These are phyloP conservation scores for Phymastichus coffea DNA, from an alignment of 1,140 invertebrate species.

Conservation along the genomic window DNA sequence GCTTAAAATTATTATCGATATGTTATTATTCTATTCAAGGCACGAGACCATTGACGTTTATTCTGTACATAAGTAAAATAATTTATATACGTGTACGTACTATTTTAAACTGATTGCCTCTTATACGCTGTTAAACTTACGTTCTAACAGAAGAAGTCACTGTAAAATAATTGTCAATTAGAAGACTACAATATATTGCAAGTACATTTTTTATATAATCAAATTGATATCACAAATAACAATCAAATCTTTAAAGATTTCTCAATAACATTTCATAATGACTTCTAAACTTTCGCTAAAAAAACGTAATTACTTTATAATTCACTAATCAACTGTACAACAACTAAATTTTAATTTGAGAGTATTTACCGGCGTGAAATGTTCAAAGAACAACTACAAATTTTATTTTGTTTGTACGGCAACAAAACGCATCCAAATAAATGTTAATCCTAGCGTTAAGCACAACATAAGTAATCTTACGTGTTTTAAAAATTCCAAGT, in stretches of 20 bases:
- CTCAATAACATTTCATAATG: not conserved
- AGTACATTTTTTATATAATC: slow-evolving; percentile 14
- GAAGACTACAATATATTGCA: slow-evolving; percentile 23
- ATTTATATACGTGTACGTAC: no score
- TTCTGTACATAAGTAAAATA: no score
- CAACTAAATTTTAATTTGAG: slow-evolving; percentile 11
- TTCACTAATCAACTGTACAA: slow-evolving; percentile 16
- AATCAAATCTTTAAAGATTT: no score
- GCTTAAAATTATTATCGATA: no score
- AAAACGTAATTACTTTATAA: slow-evolving; percentile 5
- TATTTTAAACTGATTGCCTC: no score
- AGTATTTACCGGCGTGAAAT: slow-evolving; percentile 4
- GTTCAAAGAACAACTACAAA: slow-evolving; percentile 6
- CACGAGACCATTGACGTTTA: no score
- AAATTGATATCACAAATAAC: not conserved
- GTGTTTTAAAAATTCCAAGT: slow-evolving; percentile 4
- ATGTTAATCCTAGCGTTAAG: not conserved
- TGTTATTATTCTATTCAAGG: no score
- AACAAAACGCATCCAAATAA: not conserved
- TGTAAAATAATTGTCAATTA: slow-evolving; percentile 5
- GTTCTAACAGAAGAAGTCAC: not conserved
- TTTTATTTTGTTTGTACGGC: slow-evolving; percentile 15
- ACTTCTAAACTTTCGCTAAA: not conserved
- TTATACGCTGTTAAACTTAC: no score
- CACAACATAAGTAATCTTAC: not conserved